These are phyloP conservation scores for Blera fallax DNA, from an alignment of 2,888 invertebrate species.

Conservation along the genomic window DNA sequence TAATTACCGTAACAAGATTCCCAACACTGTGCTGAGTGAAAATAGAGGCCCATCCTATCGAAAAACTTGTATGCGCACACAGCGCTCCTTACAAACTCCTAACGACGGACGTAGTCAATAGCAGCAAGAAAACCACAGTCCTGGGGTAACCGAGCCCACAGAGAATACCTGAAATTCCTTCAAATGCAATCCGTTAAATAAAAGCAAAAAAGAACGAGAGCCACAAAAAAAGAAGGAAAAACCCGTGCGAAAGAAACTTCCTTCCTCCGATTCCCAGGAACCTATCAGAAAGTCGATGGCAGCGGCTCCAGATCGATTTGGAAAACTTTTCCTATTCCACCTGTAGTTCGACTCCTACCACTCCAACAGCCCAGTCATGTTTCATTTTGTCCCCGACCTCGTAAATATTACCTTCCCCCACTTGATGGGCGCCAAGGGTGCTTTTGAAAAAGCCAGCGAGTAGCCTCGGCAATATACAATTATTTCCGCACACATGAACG, in stretches of 20 bases:
- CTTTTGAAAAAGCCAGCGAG: slow-evolving; percentile 40
- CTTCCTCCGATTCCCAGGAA: slow-evolving; percentile 26
- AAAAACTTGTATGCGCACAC: background rate
- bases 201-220: background rate
- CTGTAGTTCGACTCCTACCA: slow-evolving; percentile 9
- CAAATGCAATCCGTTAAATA: slow-evolving; percentile 28
- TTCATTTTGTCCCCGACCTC: slow-evolving; percentile 2
- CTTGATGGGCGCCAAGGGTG: slow-evolving; percentile 56
- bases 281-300: slow-evolving; percentile 20
- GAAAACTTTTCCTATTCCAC: slow-evolving; percentile 30
- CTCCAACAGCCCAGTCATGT: background rate
- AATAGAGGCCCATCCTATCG: slow-evolving; percentile 22
- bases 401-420: slow-evolving; percentile 22
- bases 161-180: slow-evolving; percentile 21
- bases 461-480: slow-evolving; percentile 51
- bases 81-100: background rate
- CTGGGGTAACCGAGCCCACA: slow-evolving; percentile 11
- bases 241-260: background rate
- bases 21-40: slow-evolving; percentile 24
- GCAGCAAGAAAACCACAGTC: background rate
- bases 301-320: slow-evolving; percentile 50
- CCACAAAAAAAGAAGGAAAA: background rate
- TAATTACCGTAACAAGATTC: slow-evolving; percentile 50
- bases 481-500: slow-evolving; percentile 64
- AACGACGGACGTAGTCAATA: background rate